These are phyloP conservation scores for Harpagoxenus sublaevis DNA, from an alignment of 2,888 invertebrate species.

Conservation along the genomic window DNA sequence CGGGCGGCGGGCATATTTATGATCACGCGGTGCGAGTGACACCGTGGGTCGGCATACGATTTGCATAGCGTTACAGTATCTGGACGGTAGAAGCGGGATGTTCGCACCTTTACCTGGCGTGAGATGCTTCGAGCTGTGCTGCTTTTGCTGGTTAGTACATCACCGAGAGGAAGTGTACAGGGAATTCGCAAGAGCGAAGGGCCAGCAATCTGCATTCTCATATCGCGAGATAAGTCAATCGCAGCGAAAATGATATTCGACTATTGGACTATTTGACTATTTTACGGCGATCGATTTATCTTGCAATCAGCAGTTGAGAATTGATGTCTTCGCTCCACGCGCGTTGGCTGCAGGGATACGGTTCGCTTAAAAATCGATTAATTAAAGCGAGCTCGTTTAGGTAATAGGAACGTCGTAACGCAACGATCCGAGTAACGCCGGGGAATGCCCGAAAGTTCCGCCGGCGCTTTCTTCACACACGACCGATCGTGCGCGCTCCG, in stretches of 20 bases:
- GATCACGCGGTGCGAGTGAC: not conserved
- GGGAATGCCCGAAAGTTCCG: slow-evolving; percentile 18
- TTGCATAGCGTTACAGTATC: not conserved
- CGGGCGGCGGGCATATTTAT: not conserved
- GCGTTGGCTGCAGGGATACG: not conserved
- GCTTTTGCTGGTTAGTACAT: slow-evolving; percentile 41
- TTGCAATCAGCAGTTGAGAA: not conserved
- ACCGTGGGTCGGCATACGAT: not conserved
- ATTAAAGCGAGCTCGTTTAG: not conserved
- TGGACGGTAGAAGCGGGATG: slow-evolving; percentile 42
- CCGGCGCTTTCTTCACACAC: slow-evolving; percentile 29
- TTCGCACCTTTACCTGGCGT: slow-evolving; percentile 44
- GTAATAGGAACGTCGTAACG: not conserved
- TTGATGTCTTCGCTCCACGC: slow-evolving; percentile 5
- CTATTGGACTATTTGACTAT: not conserved
- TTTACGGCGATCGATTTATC: slow-evolving; percentile 11
- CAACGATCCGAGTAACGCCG: not conserved
- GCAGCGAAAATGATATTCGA: not conserved
- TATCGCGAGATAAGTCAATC: slow-evolving; percentile 12
- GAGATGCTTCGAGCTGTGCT: slow-evolving; percentile 30
- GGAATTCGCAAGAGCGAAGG: slow-evolving; percentile 2
- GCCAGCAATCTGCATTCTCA: slow-evolving; percentile 11
- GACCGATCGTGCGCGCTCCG: not conserved
- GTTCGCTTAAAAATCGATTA: slow-evolving; percentile 28
- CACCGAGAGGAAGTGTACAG: not conserved